Base-by-base conservation (phyloP, 2,797 vertebrate genomes). In the Propithecus deckenii region DNA sequence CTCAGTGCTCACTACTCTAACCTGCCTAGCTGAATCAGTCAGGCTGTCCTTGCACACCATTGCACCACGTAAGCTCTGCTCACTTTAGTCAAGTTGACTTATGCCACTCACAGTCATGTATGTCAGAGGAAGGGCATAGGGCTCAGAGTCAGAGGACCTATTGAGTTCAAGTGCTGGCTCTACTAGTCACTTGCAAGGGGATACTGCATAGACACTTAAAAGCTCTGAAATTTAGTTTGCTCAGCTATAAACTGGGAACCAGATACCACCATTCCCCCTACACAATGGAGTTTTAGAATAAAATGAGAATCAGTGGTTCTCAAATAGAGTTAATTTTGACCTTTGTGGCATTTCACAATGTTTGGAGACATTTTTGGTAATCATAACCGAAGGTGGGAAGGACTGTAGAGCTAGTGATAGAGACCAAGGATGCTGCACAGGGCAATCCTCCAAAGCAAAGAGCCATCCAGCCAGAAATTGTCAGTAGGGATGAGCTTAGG, bases 61-160 rank as follows among this genome's bases (percentile, higher is more conserved):
- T 23, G 4, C 17, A n/a, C 18, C 11, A 18, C 0, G n/a, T 5
- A 46, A 71, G 55, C 13, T 65, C 67, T 76, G 2, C 25, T 22
- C 6, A 1, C 7, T 74, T 46, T 14, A 10, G 1, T 23, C 1
- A 3, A 2, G 30, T 15, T 46, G 30, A 50, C 23, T 72, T 35
- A 46, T 23, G 28, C 4, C 7, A 25, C 8, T 20, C 9, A 32
- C 0, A 1, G 7, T 61, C 30, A 23, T 25, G 4, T 23, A 52
- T 38, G 20, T 25, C 61, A 86, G 59, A 94, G n/a, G 22, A 78
- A 43, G 52, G 18, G 1, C 13, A 59, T 1, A 63, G 18, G 55
- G 72, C 63, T 86, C 74, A 86, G 46, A 75, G 28, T 48, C 17
- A 28, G 74, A 91, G 59, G 18, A 23, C 9, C 10, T 61, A 1